Conservation (phyloP, 1,140 invertebrate genomes). For the Drosophila leontia region DNA sequence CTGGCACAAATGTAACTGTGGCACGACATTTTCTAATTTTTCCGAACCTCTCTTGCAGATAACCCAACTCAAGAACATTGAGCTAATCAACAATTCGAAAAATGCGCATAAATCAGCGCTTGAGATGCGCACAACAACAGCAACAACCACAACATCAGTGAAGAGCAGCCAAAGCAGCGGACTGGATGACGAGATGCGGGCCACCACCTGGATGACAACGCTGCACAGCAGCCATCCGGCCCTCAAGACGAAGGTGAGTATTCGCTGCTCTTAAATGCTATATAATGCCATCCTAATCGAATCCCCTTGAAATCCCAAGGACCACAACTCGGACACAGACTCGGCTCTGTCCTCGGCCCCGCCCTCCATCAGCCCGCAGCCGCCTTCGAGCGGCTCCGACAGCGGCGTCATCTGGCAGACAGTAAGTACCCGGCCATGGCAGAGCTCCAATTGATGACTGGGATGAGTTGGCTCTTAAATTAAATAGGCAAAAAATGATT, state of each 20-base stretch:
- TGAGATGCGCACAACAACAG: slow-evolving; percentile 63
- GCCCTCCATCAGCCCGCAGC: slow-evolving; percentile 84
- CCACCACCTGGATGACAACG: slow-evolving; percentile 67
- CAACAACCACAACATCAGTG: slow-evolving; percentile 2
- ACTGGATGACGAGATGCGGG: slow-evolving; percentile 34
- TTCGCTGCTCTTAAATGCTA: not conserved
- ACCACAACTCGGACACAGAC: slow-evolving; percentile 82
- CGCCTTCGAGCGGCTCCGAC: slow-evolving; percentile 75
- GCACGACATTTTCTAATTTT: slow-evolving; percentile 59
- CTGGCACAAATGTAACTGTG: slow-evolving; percentile 48
- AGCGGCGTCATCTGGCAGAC: slow-evolving; percentile 84
- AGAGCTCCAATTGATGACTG: slow-evolving; percentile 7
- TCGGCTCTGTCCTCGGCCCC: slow-evolving; percentile 84
- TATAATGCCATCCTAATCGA: slow-evolving; percentile 1
- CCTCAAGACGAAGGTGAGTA: slow-evolving; percentile 63
- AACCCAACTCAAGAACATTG: slow-evolving; percentile 85
- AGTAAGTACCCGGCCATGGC: slow-evolving; percentile 60
- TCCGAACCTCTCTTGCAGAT: slow-evolving; percentile 53
- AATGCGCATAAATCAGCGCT: slow-evolving; percentile 78
- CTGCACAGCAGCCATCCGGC: slow-evolving; percentile 56
- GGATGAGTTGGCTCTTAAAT: slow-evolving; percentile 20
- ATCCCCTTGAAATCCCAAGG: slow-evolving; percentile 36
- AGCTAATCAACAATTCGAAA: slow-evolving; percentile 83
- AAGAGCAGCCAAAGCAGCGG: slow-evolving; percentile 48
- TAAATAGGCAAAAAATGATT: slow-evolving; percentile 16